phyloP scores from a whole-genome alignment of 2,888 invertebrate species.

The Drosophila helvetica region DNA sequence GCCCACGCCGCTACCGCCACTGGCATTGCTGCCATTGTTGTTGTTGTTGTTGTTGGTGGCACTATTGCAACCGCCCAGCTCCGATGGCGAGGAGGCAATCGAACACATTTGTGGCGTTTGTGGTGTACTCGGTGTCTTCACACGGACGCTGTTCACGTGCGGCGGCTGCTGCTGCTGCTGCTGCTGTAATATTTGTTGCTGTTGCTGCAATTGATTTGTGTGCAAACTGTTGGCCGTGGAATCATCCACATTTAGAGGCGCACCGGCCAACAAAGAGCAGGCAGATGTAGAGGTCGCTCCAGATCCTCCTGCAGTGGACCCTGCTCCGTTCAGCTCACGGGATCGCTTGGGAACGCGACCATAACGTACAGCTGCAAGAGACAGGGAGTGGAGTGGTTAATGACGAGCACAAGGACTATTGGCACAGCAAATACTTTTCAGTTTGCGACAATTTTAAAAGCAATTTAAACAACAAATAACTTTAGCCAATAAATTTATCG shows the following conservation, averaged over 20 bases:
- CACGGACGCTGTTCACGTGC: conserved; percentile 81
- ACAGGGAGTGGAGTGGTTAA: neutral
- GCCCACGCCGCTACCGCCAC: conserved; percentile 57
- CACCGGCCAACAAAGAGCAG: conserved; percentile 49
- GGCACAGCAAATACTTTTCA: no score
- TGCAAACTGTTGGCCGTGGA: conserved; percentile 65
- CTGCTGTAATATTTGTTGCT: conserved; percentile 52
- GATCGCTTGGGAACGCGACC: conserved; percentile 97
- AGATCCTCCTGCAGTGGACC: conserved; percentile 42
- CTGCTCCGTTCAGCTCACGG: conserved; percentile 88
- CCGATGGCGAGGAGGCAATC: conserved; percentile 84
- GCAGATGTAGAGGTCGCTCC: conserved; percentile 38
- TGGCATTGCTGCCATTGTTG: conserved; percentile 46
- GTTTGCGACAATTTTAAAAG: no score
- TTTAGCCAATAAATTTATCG: no score
- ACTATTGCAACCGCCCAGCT: conserved; percentile 82
- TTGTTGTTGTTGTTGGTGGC: conserved; percentile 73
- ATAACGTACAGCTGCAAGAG: conserved; percentile 93
- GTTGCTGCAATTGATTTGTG: conserved; percentile 60
- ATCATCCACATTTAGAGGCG: conserved; percentile 70
- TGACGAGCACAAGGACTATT: no score
- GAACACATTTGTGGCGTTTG: conserved; percentile 85
- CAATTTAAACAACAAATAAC: no score
- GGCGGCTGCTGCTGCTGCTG: conserved; percentile 64
- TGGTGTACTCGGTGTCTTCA: conserved; percentile 85